Conservation (phyloP, 2,797 vertebrate genomes). For the Ispidina picta region DNA sequence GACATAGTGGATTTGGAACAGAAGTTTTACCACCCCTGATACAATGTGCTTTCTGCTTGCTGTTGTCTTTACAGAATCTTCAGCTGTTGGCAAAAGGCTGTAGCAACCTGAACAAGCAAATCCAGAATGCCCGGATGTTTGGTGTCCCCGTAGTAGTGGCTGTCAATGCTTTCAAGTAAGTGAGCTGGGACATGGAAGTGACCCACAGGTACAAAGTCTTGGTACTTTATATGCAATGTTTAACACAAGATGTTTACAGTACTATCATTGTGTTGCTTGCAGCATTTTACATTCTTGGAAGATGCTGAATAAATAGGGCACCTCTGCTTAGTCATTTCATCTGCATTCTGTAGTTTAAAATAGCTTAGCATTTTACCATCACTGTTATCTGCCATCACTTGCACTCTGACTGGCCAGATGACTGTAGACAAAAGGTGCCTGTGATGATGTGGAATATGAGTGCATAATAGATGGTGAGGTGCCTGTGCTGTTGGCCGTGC, state of each 20-base stretch:
- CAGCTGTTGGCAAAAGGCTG: conserved; percentile 91
- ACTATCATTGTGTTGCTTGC: not conserved
- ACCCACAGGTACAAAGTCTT: not conserved
- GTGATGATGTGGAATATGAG: not conserved
- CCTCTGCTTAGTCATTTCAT: not conserved
- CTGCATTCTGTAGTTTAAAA: not conserved
- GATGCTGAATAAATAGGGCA: not conserved
- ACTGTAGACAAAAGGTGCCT: not conserved
- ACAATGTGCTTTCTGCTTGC: not conserved
- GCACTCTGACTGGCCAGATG: not conserved
- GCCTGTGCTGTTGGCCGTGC: not conserved
- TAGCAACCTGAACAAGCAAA: conserved; percentile 93
- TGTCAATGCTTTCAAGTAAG: conserved; percentile 96
- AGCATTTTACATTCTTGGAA: not conserved
- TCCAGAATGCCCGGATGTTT: conserved; percentile 90
- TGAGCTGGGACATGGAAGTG: not conserved
- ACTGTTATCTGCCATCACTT: not conserved
- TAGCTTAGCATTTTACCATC: not conserved
- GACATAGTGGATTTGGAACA: not conserved
- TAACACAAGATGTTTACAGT: not conserved
- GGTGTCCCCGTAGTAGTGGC: conserved; percentile 95
- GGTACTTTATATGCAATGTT: not conserved
- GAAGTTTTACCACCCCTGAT: not conserved
- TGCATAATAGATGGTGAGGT: not conserved
- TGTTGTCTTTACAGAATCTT: conserved; percentile 82